phyloP scores from a whole-genome alignment of 2,113 vertebrate genomes.

The Bubo bubo region DNA sequence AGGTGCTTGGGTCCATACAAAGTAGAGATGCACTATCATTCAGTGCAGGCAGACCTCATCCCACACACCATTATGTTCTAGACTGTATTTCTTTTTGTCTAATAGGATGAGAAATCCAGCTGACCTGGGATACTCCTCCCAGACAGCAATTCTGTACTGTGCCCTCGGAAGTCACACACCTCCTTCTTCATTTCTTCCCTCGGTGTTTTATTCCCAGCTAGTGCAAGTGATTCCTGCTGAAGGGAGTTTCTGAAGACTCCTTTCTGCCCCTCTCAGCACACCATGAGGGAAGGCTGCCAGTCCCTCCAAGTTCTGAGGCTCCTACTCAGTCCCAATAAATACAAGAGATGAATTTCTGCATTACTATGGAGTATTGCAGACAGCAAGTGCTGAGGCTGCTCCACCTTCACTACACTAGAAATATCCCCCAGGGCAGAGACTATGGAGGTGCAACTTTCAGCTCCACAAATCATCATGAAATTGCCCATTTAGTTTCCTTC shows the following conservation, averaged over 20 bases:
- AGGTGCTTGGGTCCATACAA: fast-evolving
- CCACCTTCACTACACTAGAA: background rate
- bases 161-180: background rate
- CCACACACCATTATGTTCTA: background rate
- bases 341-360: background rate
- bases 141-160: background rate
- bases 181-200: background rate
- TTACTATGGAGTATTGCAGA: background rate
- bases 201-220: background rate
- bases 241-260: background rate
- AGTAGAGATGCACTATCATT: background rate
- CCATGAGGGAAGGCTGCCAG: background rate
- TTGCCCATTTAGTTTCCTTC: background rate
- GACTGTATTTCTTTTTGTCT: background rate
- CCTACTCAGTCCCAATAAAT: background rate
- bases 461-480: background rate
- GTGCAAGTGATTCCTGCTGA: background rate
- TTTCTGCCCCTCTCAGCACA: background rate
- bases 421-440: background rate
- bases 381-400: background rate
- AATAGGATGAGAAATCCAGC: background rate
- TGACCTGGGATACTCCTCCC: background rate
- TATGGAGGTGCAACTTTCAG: background rate
- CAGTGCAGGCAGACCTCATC: background rate
- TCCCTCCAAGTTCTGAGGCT: background rate